A percentile compares a stretch with the other conserved stretches of the same genome.
These are phyloP conservation scores for Taphrorychus bicolor DNA, from an alignment of 2,888 invertebrate genomes.

Conservation along the genomic window DNA sequence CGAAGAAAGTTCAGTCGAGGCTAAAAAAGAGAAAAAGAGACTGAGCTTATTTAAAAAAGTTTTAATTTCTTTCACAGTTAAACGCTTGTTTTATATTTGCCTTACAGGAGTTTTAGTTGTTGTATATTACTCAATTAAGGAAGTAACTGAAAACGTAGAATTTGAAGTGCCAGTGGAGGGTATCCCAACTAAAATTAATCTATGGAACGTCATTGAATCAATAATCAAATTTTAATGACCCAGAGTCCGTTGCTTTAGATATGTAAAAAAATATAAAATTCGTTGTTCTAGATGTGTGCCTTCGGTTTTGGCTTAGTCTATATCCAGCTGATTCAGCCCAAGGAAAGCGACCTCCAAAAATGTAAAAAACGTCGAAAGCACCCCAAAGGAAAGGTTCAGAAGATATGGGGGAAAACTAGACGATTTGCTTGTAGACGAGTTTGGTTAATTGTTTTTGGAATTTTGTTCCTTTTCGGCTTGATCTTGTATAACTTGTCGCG, in stretches of 20 bases:
- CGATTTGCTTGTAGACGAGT: background rate
- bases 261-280: no score
- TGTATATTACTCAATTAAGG: background rate
- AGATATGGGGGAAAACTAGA: background rate
- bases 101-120: background rate
- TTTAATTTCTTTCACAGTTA: constrained; percentile 12
- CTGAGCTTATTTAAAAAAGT: constrained; percentile 7
- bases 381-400: constrained; percentile 15
- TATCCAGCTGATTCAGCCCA: background rate
- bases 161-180: background rate
- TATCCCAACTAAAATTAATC: background rate
- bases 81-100: constrained; percentile 1
- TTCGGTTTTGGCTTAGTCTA: background rate
- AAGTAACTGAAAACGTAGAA: background rate
- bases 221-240: background rate
- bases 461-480: background rate
- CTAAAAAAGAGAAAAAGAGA: background rate
- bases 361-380: background rate
- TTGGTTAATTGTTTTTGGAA: background rate
- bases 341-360: background rate
- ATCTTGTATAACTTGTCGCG: background rate
- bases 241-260: no score
- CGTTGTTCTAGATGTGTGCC: constrained; percentile 3
- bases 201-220: background rate
- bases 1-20: background rate